Conservation (phyloP, 1,140 invertebrate genomes). For the Ladona fulva region DNA sequence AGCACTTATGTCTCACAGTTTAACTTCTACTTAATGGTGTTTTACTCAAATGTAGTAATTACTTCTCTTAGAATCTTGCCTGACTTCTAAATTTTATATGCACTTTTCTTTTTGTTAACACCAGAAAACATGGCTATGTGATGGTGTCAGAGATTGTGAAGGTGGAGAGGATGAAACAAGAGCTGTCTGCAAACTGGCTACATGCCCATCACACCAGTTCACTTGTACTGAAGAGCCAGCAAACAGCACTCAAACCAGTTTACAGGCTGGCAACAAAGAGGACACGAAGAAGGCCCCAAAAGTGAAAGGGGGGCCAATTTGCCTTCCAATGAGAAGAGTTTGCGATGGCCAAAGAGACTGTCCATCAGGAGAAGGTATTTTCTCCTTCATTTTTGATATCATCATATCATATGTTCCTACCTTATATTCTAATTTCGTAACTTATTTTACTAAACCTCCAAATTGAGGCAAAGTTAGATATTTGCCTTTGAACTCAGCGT, state of each 20-base stretch:
- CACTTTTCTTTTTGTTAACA: no score
- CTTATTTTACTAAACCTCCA: no score
- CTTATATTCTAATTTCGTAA: no score
- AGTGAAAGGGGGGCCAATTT: background rate
- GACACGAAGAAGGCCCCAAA: conserved; percentile 35
- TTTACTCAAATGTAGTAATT: no score
- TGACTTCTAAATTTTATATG: no score
- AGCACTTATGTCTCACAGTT: no score
- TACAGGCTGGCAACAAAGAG: conserved; percentile 53
- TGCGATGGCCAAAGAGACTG: conserved; percentile 71
- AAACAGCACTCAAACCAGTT: conserved; percentile 49
- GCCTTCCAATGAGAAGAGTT: conserved; percentile 26
- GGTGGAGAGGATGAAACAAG: conserved; percentile 67
- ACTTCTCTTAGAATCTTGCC: no score
- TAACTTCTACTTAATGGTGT: no score
- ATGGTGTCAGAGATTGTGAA: conserved; percentile 72
- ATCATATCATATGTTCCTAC: no score
- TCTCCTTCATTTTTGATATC: background rate
- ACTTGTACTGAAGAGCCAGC: conserved; percentile 61
- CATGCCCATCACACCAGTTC: conserved; percentile 41
- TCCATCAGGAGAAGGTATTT: conserved; percentile 49
- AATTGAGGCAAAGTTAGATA: no score
- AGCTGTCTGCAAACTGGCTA: background rate
- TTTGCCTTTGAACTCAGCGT: no score
- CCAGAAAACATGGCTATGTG: conserved; percentile 72